Evolutionary conservation across 2,888 invertebrate species (phyloP), one percentile per base, ranked within the genome.

Genomic region (Elegia similella): DNA sequence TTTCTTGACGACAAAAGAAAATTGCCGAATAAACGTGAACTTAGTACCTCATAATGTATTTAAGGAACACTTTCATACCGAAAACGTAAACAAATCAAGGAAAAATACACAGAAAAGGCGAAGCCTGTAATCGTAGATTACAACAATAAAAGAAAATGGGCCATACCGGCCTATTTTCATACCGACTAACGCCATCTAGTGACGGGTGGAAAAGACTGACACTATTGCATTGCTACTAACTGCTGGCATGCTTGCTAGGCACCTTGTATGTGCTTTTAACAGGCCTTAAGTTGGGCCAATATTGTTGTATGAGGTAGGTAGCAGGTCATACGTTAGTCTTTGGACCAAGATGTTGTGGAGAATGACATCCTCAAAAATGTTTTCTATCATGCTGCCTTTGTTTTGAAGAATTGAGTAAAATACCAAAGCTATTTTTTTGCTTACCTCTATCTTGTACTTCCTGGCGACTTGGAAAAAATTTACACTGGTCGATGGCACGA

Each of bases 21-120:
- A 17, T 12, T 23, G 12, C 46, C 46, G 12, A 46, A 29, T 46
- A 46, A 44, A 44, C 17, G 29, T 10, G 46, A 29, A 29, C 46
- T 29, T 46, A 46, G 10, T 23, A 46, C 46, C 46, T 46, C 46
- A 46, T 46, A 46, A 46, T 29, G 46, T 46, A 29, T 46, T 46
- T 29, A 46, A 29, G 29, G 23, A 46, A 23, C 46, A 23, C 46
- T 46, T 46, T 46, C 29, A 29, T 46, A 46, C 43, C 13, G 46
- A 29, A 29, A 29, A 46, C 23, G 23, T 46, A 46, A 46, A 46
- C 46, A 46, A 46, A 46, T 46, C 46, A 46, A 29, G 46, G 46
- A 23, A 10, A 46, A 29, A 46, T 46, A 29, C 29, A 29, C 10
- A 0, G 44, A 44, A 44, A 44, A 6, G 0, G 16, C 10, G 5